Evolutionary conservation across 2,113 vertebrate species (phyloP).

Genomic region (Platysteira castanea): DNA sequence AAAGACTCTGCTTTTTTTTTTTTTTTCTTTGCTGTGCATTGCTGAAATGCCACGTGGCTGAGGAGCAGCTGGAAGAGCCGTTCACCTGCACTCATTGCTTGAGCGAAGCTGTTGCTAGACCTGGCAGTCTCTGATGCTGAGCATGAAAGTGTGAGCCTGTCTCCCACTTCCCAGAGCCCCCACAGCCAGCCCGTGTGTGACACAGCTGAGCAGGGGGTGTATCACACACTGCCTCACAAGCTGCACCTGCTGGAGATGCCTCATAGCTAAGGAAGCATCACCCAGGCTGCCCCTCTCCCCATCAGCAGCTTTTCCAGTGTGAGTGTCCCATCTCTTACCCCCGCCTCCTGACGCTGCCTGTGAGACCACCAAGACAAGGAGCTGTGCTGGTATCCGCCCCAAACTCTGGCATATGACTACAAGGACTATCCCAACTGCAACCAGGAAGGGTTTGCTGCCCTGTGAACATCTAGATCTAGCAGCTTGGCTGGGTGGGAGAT

Average conservation of each 20-base stretch:
- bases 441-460: neutral
- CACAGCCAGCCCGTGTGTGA: neutral
- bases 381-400: too few species aligned
- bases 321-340: neutral
- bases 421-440: neutral
- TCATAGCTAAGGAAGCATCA: neutral
- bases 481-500: neutral
- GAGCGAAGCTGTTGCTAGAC: neutral
- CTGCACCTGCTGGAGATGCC: neutral
- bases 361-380: neutral
- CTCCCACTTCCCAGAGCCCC: neutral
- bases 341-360: neutral
- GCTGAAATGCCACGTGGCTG: slow-evolving; percentile 14
- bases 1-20: neutral
- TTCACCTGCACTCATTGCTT: neutral
- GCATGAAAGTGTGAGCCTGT: neutral
- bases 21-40: neutral
- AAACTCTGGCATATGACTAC: neutral
- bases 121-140: neutral
- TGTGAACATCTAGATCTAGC: neutral
- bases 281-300: neutral
- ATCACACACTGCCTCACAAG: neutral
- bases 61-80: neutral
- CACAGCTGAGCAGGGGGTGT: neutral
- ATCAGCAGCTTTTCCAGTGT: neutral